These are phyloP conservation scores for Tetragonisca angustula DNA, from an alignment of 2,888 invertebrate species.

Conservation along the genomic window DNA sequence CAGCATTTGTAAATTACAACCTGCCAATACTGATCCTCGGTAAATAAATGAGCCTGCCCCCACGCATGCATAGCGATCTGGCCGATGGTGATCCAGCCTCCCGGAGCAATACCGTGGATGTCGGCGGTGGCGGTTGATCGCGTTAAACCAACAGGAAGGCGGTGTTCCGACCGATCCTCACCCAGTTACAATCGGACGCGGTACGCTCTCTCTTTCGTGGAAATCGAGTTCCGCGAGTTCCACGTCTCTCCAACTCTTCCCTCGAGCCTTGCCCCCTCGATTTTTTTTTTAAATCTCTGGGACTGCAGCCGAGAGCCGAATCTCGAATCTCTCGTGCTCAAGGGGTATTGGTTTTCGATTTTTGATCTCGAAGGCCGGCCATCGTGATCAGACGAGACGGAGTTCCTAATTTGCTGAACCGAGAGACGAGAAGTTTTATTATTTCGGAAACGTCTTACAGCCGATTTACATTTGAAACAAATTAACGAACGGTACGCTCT, in stretches of 20 bases:
- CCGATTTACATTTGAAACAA: neutral
- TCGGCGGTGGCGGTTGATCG: constrained; percentile 63
- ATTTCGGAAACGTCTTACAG: neutral
- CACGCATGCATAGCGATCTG: constrained; percentile 74
- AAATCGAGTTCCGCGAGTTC: constrained; percentile 2
- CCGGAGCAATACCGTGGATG: constrained; percentile 70
- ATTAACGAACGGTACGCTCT: neutral
- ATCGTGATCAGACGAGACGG: neutral
- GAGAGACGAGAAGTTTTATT: no score
- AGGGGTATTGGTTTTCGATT: fast-evolving
- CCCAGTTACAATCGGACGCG: neutral
- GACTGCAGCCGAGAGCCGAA: neutral
- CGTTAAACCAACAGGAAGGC: constrained; percentile 68
- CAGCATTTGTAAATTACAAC: constrained; percentile 84
- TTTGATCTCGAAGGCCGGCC: neutral
- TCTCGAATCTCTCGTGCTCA: neutral
- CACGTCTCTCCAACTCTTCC: neutral
- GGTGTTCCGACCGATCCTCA: constrained; percentile 11
- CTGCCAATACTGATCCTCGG: constrained; percentile 82
- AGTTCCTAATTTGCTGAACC: neutral
- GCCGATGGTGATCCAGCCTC: constrained; percentile 65
- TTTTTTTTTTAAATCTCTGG: neutral
- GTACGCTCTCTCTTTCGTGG: constrained; percentile 7
- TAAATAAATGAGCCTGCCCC: constrained; percentile 81
- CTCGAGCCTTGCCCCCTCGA: neutral